A percentile compares a stretch with the other conserved stretches of the same genome.
phyloP scores from a whole-genome alignment of 1,140 invertebrate genomes.

The Drosophila sp. region DNA sequence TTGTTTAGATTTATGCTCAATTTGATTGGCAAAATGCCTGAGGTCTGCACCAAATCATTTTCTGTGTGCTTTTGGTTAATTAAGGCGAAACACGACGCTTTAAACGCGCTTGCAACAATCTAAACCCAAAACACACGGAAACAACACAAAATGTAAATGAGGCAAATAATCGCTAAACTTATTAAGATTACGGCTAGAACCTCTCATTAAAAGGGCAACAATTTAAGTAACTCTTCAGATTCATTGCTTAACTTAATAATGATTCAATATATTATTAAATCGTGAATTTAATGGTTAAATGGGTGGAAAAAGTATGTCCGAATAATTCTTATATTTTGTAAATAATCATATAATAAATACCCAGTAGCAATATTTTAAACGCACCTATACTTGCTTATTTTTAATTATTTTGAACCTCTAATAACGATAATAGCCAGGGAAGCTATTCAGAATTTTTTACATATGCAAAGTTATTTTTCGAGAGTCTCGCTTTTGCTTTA shows the following conservation, averaged over 20 bases:
- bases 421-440: no score
- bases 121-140: slow-evolving; percentile 4
- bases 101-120: slow-evolving; percentile 23
- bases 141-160: slow-evolving; percentile 9
- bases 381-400: no score
- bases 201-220: slow-evolving; percentile 13
- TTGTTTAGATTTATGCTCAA: slow-evolving; percentile 78
- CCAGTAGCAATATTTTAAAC: no score
- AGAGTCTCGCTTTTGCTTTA: no score
- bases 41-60: slow-evolving; percentile 44
- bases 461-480: no score
- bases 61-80: slow-evolving; percentile 49
- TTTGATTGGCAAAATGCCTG: slow-evolving; percentile 69
- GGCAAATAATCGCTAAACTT: slow-evolving; percentile 32
- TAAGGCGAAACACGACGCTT: slow-evolving; percentile 12
- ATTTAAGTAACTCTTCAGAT: not conserved
- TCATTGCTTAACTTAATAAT: not conserved
- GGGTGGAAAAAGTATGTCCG: no score
- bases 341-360: no score
- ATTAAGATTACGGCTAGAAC: slow-evolving; percentile 18
- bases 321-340: no score
- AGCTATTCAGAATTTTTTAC: no score
- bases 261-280: slow-evolving; percentile 2
- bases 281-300: no score
- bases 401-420: no score